Base-by-base conservation (phyloP, 2,113 vertebrate species). In the Coracopsis vasa region DNA sequence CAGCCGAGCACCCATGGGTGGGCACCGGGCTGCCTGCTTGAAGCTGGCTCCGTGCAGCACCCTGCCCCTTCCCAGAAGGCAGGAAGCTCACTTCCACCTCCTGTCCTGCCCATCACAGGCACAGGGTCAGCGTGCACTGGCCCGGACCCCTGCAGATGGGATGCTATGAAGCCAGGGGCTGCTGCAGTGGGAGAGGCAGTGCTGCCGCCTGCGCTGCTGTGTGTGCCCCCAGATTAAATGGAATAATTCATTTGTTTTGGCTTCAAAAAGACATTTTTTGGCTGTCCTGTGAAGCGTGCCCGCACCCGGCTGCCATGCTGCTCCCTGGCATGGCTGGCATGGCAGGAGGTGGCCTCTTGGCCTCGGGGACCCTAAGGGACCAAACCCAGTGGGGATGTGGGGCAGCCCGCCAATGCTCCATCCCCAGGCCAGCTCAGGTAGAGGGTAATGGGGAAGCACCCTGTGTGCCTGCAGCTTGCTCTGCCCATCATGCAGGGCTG, bases 401-500 rank as follows among this genome's bases (percentile, higher is more conserved):
- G 3, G 4, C 39, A 69, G 51, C 8, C 6, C 48, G 25, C 4
- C 44, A 27, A 0, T 10, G 10, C 19, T n/a, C 8, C 6, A 1
- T 37, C 10, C 13, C 28, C 11, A 62, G 6, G 14, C 28, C 75
- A 71, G n/a, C 9, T 12, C 2, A 1, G 9, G 29, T 20, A 3
- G 47, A 72, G 14, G 41, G n/a, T 23, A 20, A 11, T 10, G 41
- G 14, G 58, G 19, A 45, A 41, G 25, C 10, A 21, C 2, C 7
- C 7, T 2, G 7, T n/a, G 56, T 67, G 62, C 86, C 72, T 66
- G 19, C 61, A n/a, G 31, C 58, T 21, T 10, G 12, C 66, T 56
- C 33, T 85, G 66, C 44, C 35, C 1, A 4, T 12, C 6, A 18
- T 0, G 0, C 0, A 0, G 31, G 37, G 17, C 60, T 53, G 29